A percentile compares a stretch with the other conserved stretches of the same genome.
These are phyloP conservation scores for Anticlea derivata DNA, from an alignment of 2,888 invertebrate genomes.

Conservation along the genomic window DNA sequence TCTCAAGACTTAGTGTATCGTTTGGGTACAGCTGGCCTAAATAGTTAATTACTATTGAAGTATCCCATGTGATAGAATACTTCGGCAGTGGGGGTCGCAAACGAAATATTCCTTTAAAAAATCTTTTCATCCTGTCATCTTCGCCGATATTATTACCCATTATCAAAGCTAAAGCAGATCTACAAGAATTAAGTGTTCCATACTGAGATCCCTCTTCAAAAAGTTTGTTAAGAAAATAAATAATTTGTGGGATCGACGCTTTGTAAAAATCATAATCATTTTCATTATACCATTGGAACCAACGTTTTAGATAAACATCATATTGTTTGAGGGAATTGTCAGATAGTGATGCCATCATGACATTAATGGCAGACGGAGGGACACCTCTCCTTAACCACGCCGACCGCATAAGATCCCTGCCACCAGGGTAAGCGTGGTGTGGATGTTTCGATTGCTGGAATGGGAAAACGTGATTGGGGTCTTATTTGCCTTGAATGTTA, in stretches of 20 bases:
- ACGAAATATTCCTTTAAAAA: slow-evolving; percentile 5
- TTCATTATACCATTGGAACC: neutral
- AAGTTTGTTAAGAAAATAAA: too few relatives aligned
- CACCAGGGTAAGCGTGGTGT: neutral
- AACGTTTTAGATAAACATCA: neutral
- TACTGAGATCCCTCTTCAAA: neutral
- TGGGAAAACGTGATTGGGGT: neutral
- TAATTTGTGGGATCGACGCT: neutral
- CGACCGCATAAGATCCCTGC: neutral
- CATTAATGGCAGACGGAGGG: neutral
- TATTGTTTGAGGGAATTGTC: slow-evolving; percentile 3
- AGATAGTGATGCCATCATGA: neutral
- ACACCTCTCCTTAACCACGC: neutral
- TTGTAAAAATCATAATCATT: neutral
- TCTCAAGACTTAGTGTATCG: neutral
- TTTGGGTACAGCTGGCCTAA: neutral
- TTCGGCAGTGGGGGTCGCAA: neutral
- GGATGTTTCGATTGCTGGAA: neutral
- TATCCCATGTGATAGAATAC: neutral
- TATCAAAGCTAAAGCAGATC: slow-evolving; percentile 2
- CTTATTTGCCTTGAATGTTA: neutral
- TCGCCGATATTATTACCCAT: neutral
- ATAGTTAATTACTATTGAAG: neutral
- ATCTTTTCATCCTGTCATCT: neutral
- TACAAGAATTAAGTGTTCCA: neutral